Percentiles rank a stretch among this genome's conserved stretches.
phyloP scores from a whole-genome alignment of 2,113 vertebrate species.

The Ctenomys sociabilis region DNA sequence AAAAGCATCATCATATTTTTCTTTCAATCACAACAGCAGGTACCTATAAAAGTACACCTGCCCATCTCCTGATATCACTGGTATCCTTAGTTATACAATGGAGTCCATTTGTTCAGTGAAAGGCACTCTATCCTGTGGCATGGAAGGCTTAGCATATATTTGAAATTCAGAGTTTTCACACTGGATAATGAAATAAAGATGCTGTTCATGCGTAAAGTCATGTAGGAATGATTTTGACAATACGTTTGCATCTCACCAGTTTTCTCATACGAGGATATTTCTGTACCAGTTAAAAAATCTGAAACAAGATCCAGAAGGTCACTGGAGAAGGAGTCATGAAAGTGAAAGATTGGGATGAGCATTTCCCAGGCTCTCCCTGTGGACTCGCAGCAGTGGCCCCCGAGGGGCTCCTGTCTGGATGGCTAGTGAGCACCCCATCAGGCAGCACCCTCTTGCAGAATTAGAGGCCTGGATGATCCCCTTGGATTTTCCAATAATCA shows the following conservation, averaged over 20 bases:
- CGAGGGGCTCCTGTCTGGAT: neutral
- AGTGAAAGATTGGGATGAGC: rapidly evolving
- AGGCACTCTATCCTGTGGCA: neutral
- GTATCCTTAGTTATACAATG: neutral
- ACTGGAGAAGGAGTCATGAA: neutral
- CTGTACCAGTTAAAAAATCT: neutral
- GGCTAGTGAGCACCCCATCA: too few relatives aligned
- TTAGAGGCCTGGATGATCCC: neutral
- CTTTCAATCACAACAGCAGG: neutral
- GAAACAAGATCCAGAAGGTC: neutral
- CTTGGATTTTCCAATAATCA: neutral
- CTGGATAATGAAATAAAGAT: neutral
- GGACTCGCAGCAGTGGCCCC: rapidly evolving
- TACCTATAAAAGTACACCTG: neutral
- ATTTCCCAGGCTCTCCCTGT: rapidly evolving
- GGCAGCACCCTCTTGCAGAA: neutral
- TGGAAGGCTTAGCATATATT: neutral
- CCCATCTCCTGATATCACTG: neutral
- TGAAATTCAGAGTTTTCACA: neutral
- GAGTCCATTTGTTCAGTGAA: neutral
- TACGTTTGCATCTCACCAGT: neutral
- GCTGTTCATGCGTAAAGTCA: neutral
- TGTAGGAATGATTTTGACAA: neutral
- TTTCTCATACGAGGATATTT: neutral
- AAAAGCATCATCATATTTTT: neutral